Evolutionary conservation across 1,140 invertebrate genomes (phyloP), one percentile per base, ranked within the genome.

Genomic region (Ylistrum balloti): DNA sequence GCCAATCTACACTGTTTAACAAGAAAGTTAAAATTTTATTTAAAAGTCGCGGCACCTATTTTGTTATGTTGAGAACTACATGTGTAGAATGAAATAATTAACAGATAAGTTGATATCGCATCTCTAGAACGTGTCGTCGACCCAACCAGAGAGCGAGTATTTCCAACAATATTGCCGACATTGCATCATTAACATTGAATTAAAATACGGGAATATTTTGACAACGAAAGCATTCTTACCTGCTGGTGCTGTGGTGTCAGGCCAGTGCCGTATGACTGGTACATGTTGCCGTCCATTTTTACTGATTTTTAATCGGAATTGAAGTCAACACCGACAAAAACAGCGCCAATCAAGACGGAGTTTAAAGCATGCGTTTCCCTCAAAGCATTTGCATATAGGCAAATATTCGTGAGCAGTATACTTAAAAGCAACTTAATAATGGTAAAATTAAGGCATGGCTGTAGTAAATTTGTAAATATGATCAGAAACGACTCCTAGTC

Each of bases 221-320:
- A 45, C 41, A 45, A 45, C 41, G 17, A 45, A 45, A 45, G 88
- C 35, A 15, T 89, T 28, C 38, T 38, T 85, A 90, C 91, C 90
- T 93, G 90, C 45, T 93, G 91, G 35, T 93, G 93, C 33, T 94
- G 92, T n/a, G 94, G 94, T 11, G 94, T 95, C 85, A 95, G 85
- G 0, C 93, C 94, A 56, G 92, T 93, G n/a, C 91, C 93, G 90
- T 90, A 95, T 1, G 94, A 93, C n/a, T 74, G 56, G n/a, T 74
- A 74, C 56, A 74, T 74, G n/a, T n/a, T 74, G 56, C 56, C 17
- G 9, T 74, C 56, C 56, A 74, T 74, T 5, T 28, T 74, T 9
- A 28, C 17, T 28, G 56, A 28, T 74, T 5, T 74, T 74, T 1
- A 74, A 74, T 74, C 56, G n/a, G n/a, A 74, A 74, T 28, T 74